Percentiles rank a stretch among this genome's conserved stretches.
Conservation (phyloP, 2,888 invertebrate genomes). For the Drosophila dives region DNA sequence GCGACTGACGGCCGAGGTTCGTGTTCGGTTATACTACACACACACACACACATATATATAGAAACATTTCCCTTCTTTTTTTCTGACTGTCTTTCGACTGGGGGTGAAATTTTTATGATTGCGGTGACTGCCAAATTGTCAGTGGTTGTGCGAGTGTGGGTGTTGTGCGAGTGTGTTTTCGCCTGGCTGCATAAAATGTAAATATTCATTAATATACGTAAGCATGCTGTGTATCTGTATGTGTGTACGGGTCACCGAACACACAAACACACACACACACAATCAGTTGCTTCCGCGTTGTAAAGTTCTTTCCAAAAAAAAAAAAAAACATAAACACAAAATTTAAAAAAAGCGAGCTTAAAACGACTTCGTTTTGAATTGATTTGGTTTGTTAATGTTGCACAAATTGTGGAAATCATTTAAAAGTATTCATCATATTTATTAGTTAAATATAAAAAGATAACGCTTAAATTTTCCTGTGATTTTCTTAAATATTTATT, state of each 20-base stretch:
- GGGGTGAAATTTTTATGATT: conserved; percentile 77
- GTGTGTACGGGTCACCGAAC: conserved; percentile 58
- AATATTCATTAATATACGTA: conserved; percentile 69
- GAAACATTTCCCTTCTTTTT: conserved; percentile 17
- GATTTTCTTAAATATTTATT: neutral
- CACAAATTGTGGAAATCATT: neutral
- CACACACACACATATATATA: conserved; percentile 10
- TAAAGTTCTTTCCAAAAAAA: conserved; percentile 8
- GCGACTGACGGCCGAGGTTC: conserved; percentile 65
- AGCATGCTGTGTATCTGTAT: conserved; percentile 8
- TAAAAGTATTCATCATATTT: neutral
- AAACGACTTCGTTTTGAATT: neutral
- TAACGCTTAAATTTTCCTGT: neutral
- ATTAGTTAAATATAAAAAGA: neutral
- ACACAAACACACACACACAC: conserved; percentile 26
- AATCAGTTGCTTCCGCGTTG: conserved; percentile 40
- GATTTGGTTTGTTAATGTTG: neutral
- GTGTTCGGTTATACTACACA: conserved; percentile 24
- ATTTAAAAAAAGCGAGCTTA: conserved; percentile 2
- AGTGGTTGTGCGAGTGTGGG: conserved; percentile 57
- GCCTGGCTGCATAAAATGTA: conserved; percentile 73
- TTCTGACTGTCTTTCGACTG: conserved; percentile 38
- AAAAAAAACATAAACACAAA: conserved; percentile 6
- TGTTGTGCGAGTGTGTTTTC: conserved; percentile 38
- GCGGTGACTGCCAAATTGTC: conserved; percentile 81